Evolutionary conservation across 1,140 invertebrate species (phyloP), one percentile per base, ranked within the genome.

Genomic region (Papilio polyxenes): DNA sequence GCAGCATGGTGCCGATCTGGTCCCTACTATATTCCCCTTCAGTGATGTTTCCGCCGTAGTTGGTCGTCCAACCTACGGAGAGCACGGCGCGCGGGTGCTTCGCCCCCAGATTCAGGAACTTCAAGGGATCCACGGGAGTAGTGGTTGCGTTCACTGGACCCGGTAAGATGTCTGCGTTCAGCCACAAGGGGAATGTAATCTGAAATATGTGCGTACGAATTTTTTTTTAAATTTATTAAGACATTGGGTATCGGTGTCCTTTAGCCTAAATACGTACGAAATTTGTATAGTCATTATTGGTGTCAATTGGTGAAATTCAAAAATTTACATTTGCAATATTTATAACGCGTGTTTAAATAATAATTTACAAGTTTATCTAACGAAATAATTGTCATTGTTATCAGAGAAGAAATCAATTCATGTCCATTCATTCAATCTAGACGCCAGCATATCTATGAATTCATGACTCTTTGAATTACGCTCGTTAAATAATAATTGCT

Each of bases 41-140:
- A 0, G 95, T 95, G 10, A 92, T 91, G 77, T 95, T 92, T 1
- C 91, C 90, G 1, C 94, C 95, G 87, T 95, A 96, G 69, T 95
- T 95, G 1, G 98, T 98, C 2, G 97, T 98, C 98, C 98, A 99
- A 17, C 98, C 98, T 20, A 98, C 94, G 3, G 98, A 98, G 10
- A 98, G 91, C 0, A 96, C 97, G 3, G 96, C 95, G 10, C 96
- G 93, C 0, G 96, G 96, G 82, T 97, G 97, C 69, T 95, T 92
- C 20, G 95, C 94, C 0, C 94, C 93, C 2, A 87, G 95, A 48
- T 86, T 88, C 83, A 92, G 90, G 92, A 99, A 99, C 31, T 94
- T 88, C 2, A 91, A 93, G 0, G 97, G 92, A 89, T 98, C 96
- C 1, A 99, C 96, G 3, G 96, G 96, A 44, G 89, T 94, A 0